phyloP scores from a whole-genome alignment of 2,113 vertebrate species.

The Leucopternis melanops region DNA sequence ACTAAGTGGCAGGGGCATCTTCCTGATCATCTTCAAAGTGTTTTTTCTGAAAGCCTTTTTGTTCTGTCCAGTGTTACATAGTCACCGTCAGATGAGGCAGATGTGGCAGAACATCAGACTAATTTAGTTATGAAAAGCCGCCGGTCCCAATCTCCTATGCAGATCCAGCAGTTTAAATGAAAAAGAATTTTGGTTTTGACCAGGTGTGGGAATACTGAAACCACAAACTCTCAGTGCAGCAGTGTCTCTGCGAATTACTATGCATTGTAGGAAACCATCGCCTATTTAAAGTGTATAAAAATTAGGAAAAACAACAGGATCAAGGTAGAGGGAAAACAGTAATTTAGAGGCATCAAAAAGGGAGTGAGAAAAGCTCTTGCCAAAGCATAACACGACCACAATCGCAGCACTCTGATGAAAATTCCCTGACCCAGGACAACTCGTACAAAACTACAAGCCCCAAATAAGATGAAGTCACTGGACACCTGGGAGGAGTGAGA shows the following conservation, averaged over 20 bases:
- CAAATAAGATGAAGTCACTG: background rate
- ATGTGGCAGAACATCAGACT: background rate
- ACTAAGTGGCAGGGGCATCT: background rate
- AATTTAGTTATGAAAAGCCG: background rate
- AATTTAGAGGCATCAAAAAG: background rate
- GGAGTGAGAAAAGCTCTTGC: background rate
- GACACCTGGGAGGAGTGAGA: background rate
- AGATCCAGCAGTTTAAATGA: background rate
- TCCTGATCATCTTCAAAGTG: background rate
- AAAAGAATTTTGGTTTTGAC: background rate
- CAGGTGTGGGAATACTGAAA: background rate
- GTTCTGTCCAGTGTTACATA: background rate
- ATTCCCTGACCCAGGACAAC: background rate
- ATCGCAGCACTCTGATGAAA: background rate
- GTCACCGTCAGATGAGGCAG: background rate
- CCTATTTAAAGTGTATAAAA: background rate
- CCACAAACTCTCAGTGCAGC: background rate
- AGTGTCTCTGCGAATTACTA: background rate
- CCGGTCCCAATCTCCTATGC: background rate
- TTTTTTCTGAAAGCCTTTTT: background rate
- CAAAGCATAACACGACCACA: background rate
- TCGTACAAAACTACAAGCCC: background rate
- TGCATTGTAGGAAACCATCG: background rate
- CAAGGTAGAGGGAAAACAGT: background rate
- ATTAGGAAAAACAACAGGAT: background rate